These are phyloP conservation scores for Lasioglossum pauxillum DNA, from an alignment of 2,888 invertebrate genomes.

Conservation along the genomic window DNA sequence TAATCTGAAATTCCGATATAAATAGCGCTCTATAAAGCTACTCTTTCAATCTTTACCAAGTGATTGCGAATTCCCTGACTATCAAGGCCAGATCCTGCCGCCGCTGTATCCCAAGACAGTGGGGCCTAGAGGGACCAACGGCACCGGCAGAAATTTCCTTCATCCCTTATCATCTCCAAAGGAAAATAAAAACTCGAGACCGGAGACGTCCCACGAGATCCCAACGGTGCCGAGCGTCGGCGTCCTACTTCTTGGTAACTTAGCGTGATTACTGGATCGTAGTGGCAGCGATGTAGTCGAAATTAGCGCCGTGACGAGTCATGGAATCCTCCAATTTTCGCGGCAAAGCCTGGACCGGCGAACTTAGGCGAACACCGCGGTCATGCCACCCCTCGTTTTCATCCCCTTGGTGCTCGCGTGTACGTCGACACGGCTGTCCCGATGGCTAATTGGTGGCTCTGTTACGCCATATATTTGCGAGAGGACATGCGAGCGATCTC, in stretches of 20 bases:
- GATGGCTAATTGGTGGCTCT: conserved; percentile 73
- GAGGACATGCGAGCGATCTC: conserved; percentile 63
- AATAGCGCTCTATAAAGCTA: not conserved
- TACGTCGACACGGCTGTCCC: conserved; percentile 65
- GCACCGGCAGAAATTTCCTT: conserved; percentile 23
- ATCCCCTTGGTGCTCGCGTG: not conserved
- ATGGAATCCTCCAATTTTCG: conserved; percentile 45
- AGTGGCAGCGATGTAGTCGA: conserved; percentile 12
- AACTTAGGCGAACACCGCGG: not conserved
- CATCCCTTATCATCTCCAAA: conserved; percentile 29
- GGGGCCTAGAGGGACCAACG: not conserved
- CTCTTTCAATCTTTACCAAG: conserved; percentile 8
- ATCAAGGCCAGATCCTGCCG: conserved; percentile 1
- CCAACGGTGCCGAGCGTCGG: not conserved
- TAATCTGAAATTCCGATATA: not conserved
- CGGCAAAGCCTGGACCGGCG: not conserved
- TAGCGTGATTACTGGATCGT: conserved; percentile 21
- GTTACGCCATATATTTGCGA: conserved; percentile 68
- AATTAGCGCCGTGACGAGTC: conserved; percentile 30
- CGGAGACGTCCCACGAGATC: not conserved
- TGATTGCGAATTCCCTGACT: not conserved
- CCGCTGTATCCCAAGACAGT: not conserved
- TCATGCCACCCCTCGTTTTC: not conserved
- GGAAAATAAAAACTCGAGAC: conserved; percentile 36
- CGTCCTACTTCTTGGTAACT: conserved; percentile 31